A percentile compares a stretch with the other conserved stretches of the same genome.
phyloP scores from a whole-genome alignment of 2,888 invertebrate genomes.

The Clistopyga incitator region DNA sequence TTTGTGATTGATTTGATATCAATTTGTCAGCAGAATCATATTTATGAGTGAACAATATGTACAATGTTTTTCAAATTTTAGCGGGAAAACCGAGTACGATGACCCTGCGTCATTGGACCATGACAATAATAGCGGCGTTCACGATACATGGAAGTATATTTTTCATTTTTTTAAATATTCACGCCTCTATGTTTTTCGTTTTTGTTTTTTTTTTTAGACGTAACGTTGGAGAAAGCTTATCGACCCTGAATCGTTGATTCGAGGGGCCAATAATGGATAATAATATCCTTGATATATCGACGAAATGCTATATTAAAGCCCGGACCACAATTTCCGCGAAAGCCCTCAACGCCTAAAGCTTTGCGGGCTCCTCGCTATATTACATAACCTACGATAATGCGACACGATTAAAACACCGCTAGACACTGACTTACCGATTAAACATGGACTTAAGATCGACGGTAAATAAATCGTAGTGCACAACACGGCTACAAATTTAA shows the following conservation, averaged over 20 bases:
- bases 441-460: constrained; percentile 41
- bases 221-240: constrained; percentile 25
- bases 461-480: constrained; percentile 14
- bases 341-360: constrained; percentile 48
- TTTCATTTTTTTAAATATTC: constrained; percentile 10
- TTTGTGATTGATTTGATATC: constrained; percentile 14
- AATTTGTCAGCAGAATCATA: constrained; percentile 34
- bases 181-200: neutral
- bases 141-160: constrained; percentile 52
- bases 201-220: constrained; percentile 4
- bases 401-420: constrained; percentile 53
- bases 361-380: constrained; percentile 44
- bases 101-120: constrained; percentile 63
- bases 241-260: constrained; percentile 36
- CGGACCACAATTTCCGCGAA: constrained; percentile 76
- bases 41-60: constrained; percentile 34
- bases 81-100: constrained; percentile 39
- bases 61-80: constrained; percentile 45
- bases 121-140: constrained; percentile 56
- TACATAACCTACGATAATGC: constrained; percentile 31
- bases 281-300: constrained; percentile 26
- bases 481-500: constrained; percentile 34
- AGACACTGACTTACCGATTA: constrained; percentile 60
- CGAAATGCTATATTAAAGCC: constrained; percentile 76
- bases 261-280: constrained; percentile 48